Base-by-base conservation (phyloP, 2,888 invertebrate species). In the Tribolium freemani region DNA sequence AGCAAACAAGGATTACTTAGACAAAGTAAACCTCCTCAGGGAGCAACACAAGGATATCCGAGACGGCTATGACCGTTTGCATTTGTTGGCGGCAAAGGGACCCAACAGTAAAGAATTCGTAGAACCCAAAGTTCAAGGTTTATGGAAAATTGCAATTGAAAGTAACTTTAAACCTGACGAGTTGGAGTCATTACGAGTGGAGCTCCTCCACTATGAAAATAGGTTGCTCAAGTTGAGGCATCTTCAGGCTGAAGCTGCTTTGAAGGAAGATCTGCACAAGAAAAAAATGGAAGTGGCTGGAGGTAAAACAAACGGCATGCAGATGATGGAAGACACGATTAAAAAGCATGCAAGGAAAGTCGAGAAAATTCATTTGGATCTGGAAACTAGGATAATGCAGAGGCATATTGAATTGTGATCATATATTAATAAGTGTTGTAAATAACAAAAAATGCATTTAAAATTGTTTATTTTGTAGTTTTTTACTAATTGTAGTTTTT, bases 91-190 rank as follows among this genome's bases (percentile, higher is more conserved):
- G 13, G 91, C 93, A 1, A 91, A 91, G 85, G 96, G 93, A 81
- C 94, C 95, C 0, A 91, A 92, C 70, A 94, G 93, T 81, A 92
- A 91, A 83, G 96, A 96, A 83, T 98, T 98, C 84, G 90, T 95
- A 50, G 97, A 98, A 82, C 95, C 96, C 0, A 94, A 96, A 87
- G 97, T 97, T 0, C 94, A 95, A 84, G 93, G 93, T 0, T 87
- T 98, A 30, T 98, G 97, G 97, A 91, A 91, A 78, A 88, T 94
- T 69, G 97, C 97, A 1, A 84, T 92, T 11, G 90, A 93, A 63
- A 91, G 92, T 8, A 93, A 96, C 84, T 97, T 98, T 85, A 91
- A 93, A 16, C 88, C 91, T 0, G 92, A 93, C 72, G 97, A 97
- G 86, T 88, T 97, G 8, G 91, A 92, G 69, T 96, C 96, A 0